phyloP scores from a whole-genome alignment of 2,797 vertebrate species.

The Phalloptychus januarius region DNA sequence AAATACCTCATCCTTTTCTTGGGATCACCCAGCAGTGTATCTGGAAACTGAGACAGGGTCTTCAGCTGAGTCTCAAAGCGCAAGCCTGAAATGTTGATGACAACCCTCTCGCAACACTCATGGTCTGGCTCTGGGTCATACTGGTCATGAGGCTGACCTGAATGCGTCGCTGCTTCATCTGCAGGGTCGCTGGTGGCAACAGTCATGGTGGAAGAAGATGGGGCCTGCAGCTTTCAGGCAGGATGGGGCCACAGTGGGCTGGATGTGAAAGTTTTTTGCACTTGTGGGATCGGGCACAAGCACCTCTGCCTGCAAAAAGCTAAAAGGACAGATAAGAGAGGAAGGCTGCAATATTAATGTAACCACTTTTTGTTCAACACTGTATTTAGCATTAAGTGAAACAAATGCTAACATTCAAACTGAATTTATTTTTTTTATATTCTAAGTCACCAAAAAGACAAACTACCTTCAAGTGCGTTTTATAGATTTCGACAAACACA shows the following conservation, averaged over 20 bases:
- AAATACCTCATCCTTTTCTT: slow-evolving; percentile 97
- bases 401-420: slow-evolving; percentile 11
- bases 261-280: slow-evolving; percentile 38
- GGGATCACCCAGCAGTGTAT: slow-evolving; percentile 95
- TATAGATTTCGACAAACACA: slow-evolving; percentile 26
- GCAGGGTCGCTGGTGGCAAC: slow-evolving; percentile 93
- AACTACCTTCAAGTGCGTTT: background rate
- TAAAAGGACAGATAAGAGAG: slow-evolving; percentile 42
- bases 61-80: slow-evolving; percentile 98
- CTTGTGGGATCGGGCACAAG: slow-evolving; percentile 31
- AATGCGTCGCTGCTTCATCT: slow-evolving; percentile 85
- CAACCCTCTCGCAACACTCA: slow-evolving; percentile 97
- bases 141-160: slow-evolving; percentile 82
- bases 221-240: slow-evolving; percentile 73
- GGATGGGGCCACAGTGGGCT: slow-evolving; percentile 60
- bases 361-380: background rate
- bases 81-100: slow-evolving; percentile 97
- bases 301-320: slow-evolving; percentile 37
- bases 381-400: background rate
- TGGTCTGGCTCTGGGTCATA: slow-evolving; percentile 84
- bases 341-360: slow-evolving; percentile 18
- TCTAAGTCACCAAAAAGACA: slow-evolving; percentile 3
- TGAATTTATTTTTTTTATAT: background rate
- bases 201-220: slow-evolving; percentile 87
- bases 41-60: slow-evolving; percentile 95